Evolutionary conservation across 30 jellyfish, hydroid and myxozoan species (phyloP), one percentile per base, ranked within the genome.

Genomic region (Chrysaora quinquecirrha): DNA sequence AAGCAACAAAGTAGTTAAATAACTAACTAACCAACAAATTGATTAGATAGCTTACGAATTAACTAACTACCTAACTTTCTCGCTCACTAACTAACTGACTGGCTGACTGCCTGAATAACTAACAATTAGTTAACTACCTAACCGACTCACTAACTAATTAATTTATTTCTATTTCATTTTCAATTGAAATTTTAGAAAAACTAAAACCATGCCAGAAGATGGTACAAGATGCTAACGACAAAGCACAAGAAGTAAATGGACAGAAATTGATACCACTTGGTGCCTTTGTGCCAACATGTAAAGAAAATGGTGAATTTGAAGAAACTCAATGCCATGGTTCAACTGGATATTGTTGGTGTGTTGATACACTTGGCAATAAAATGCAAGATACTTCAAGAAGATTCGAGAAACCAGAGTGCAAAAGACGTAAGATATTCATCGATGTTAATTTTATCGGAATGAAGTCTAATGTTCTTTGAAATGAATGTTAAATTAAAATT

Each of bases 341-440:
- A 0, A 48, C 79, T 0, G 86, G 91, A 32, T 76, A 64, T 69
- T 86, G 96, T 56, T 86, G 96, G 96, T 86, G 96, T 66, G 96
- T 86, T 50, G 86, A 86, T 48, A 47, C 75, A 76, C 33, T 34
- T 0, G 96, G 96, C 23, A 52, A 66, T 7, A 58, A 47, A 16
- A 56, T 64, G 1, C 32, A 27, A 18, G 77, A 60, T 28, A 30
- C 89, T 34, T 9, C 74, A 0, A 33, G 25, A 32, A 31, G 60
- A 12, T 34, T 23, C 10, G 21, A 62, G 56, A 67, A 43, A 21
- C 72, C 64, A 3, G 56, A 78, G 30, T 78, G 89, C 73, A 56
- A 61, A 29, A 64, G 73, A 78, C 22, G 89, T 78, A 78, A 21
- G 71, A 2, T 56, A 20, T 23, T 4, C 20, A 3, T 16, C 11